These are phyloP conservation scores for Silurus aristotelis DNA, from an alignment of 2,797 vertebrate species.

Conservation along the genomic window DNA sequence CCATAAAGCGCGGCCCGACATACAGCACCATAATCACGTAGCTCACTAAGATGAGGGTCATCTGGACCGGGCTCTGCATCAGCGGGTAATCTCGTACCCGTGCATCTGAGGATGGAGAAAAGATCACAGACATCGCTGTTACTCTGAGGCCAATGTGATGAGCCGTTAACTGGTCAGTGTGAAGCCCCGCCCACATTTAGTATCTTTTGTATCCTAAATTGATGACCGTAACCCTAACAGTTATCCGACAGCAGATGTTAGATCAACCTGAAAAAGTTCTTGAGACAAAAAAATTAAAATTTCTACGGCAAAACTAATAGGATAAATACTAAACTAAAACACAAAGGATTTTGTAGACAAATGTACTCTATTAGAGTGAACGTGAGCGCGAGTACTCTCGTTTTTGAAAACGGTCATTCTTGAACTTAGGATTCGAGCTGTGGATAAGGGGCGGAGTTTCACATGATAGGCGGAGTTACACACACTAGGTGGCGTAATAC, in stretches of 20 bases:
- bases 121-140: not conserved
- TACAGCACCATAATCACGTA: constrained; percentile 85
- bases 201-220: not conserved
- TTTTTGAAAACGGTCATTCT: no score
- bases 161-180: not conserved
- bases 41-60: constrained; percentile 81
- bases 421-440: not conserved
- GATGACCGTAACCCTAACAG: not conserved
- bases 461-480: not conserved
- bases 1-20: constrained; percentile 88
- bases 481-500: not conserved
- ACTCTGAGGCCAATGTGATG: not conserved
- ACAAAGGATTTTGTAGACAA: no score
- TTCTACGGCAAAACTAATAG: no score
- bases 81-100: constrained; percentile 84
- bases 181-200: not conserved
- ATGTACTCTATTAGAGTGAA: no score
- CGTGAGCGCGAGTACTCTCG: no score
- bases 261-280: no score
- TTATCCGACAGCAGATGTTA: no score
- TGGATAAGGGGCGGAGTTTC: not conserved
- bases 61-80: constrained; percentile 85
- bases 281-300: no score
- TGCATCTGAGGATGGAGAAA: constrained; percentile 72
- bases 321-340: no score